A percentile compares a stretch with the other conserved stretches of the same genome.
Conservation (phyloP, 2,888 invertebrate species). For the Lasioglossum villosulum region DNA sequence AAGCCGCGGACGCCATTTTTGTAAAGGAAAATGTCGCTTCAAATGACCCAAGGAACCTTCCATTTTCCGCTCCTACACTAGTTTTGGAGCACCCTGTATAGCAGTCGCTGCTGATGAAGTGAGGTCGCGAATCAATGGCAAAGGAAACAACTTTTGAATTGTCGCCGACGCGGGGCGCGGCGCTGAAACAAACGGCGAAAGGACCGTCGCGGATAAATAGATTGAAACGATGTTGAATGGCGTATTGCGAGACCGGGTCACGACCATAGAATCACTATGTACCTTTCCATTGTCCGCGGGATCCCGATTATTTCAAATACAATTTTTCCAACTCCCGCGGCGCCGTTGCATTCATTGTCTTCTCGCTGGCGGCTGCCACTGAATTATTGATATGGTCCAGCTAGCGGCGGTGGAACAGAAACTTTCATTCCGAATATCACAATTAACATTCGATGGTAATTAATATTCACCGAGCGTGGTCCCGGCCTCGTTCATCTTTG, state of each 20-base stretch:
- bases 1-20: too few relatives aligned
- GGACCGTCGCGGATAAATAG: slow-evolving; percentile 1
- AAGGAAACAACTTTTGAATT: neutral
- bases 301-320: neutral
- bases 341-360: slow-evolving; percentile 3
- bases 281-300: neutral
- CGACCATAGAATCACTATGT: neutral
- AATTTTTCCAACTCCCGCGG: neutral
- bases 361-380: neutral
- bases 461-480: slow-evolving; percentile 22
- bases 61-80: too few relatives aligned
- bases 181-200: neutral
- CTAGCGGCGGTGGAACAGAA: neutral
- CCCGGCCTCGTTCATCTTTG: slow-evolving; percentile 10
- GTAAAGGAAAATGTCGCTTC: too few relatives aligned
- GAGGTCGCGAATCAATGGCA: neutral
- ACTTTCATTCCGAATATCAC: slow-evolving; percentile 12
- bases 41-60: too few relatives aligned
- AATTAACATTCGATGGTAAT: slow-evolving; percentile 23
- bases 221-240: neutral
- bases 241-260: neutral
- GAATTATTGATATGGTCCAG: slow-evolving; percentile 24
- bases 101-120: neutral
- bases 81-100: too few relatives aligned
- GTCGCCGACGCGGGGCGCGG: neutral